phyloP scores from a whole-genome alignment of 2,113 vertebrate species.

The Ictalurus furcatus region DNA sequence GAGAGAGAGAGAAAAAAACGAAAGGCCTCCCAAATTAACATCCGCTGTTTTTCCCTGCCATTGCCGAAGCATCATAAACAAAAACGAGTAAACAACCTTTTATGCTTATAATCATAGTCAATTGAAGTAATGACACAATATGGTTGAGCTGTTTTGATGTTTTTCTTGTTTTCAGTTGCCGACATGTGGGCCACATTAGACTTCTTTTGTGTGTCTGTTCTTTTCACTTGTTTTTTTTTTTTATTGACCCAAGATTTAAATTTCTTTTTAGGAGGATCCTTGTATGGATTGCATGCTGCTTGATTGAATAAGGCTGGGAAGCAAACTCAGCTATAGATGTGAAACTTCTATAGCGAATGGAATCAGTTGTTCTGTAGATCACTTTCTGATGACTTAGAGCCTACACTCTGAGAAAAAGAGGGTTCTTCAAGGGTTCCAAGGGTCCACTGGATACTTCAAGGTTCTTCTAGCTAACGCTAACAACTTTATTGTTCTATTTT shows the following conservation, averaged over 20 bases:
- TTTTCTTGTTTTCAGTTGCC: constrained; percentile 40
- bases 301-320: constrained; percentile 16
- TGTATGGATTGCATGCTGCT: constrained; percentile 7
- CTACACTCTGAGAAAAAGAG: not conserved
- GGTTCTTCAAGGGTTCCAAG: not conserved
- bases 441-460: not conserved
- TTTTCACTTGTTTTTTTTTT: not conserved
- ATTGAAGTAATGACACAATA: constrained; percentile 29
- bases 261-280: constrained; percentile 16
- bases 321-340: not conserved
- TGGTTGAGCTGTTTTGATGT: constrained; percentile 16
- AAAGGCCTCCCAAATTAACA: constrained; percentile 66
- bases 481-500: not conserved
- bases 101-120: constrained; percentile 33
- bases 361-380: not conserved
- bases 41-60: constrained; percentile 65
- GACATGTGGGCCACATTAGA: constrained; percentile 28
- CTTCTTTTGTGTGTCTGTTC: constrained; percentile 27
- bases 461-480: not conserved
- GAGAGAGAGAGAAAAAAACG: not conserved
- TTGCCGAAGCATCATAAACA: constrained; percentile 61
- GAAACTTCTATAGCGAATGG: too few species aligned
- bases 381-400: not conserved
- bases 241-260: constrained; percentile 5
- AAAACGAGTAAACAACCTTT: constrained; percentile 53